These are phyloP conservation scores for Tapirus indicus DNA, from an alignment of 2,797 vertebrate genomes.

Conservation along the genomic window DNA sequence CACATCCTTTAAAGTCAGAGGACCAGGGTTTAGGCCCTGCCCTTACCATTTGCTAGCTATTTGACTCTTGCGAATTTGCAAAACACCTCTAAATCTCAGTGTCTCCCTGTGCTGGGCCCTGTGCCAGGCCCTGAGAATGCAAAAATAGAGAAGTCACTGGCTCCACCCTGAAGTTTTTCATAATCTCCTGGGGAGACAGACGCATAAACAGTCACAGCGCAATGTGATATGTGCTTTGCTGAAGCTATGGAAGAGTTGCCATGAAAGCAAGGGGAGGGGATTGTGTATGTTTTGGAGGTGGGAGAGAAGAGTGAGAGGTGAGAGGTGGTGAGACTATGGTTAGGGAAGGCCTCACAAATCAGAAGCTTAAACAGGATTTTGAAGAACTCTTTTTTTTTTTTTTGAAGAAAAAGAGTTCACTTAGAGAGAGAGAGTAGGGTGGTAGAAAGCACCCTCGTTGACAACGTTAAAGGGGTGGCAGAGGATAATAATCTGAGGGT, in stretches of 20 bases:
- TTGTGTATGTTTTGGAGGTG: neutral
- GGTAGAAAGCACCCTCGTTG: neutral
- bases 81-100: slow-evolving; percentile 3
- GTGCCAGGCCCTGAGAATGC: neutral
- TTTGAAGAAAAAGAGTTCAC: neutral
- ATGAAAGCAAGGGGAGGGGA: neutral
- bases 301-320: neutral
- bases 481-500: neutral
- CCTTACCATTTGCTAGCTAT: neutral
- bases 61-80: slow-evolving; percentile 44
- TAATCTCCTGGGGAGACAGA: neutral
- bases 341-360: neutral
- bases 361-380: slow-evolving; percentile 22
- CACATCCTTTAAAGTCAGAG: neutral
- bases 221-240: neutral
- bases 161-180: neutral
- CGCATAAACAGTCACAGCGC: neutral
- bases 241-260: neutral
- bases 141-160: neutral
- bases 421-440: neutral
- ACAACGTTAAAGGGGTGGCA: neutral
- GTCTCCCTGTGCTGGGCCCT: neutral
- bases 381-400: neutral
- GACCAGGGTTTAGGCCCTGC: neutral
- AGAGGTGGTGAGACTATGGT: neutral